Evolutionary conservation across 2,888 invertebrate genomes (phyloP).

Genomic region (Mythimna ferrago): DNA sequence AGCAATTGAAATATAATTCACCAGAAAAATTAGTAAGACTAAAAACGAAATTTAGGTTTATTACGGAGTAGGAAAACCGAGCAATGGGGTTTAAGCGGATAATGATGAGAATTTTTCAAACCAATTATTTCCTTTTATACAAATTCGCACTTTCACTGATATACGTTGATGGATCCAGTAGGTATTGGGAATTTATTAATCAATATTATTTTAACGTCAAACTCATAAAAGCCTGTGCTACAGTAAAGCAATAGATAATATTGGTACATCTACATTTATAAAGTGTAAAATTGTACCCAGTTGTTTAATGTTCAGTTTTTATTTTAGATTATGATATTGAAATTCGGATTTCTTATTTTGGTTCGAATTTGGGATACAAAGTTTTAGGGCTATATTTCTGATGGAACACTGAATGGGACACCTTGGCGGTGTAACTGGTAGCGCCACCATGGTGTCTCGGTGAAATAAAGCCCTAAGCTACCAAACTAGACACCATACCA

Average conservation of each 20-base stretch:
- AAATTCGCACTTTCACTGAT: constrained; percentile 22
- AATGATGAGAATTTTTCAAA: background rate
- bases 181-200: constrained; percentile 7
- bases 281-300: constrained; percentile 73
- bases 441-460: too few relatives aligned
- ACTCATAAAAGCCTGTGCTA: constrained; percentile 59
- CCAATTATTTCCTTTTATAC: constrained; percentile 11
- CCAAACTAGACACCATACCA: too few relatives aligned
- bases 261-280: constrained; percentile 54
- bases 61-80: background rate
- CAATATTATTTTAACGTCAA: constrained; percentile 23
- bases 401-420: too few relatives aligned
- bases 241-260: constrained; percentile 39
- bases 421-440: too few relatives aligned
- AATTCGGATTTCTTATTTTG: constrained; percentile 67
- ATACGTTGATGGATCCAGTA: constrained; percentile 4
- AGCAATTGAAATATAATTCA: too few relatives aligned
- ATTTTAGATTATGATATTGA: constrained; percentile 67
- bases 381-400: background rate
- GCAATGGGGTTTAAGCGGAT: background rate
- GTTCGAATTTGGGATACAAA: constrained; percentile 30
- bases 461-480: too few relatives aligned
- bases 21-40: too few relatives aligned
- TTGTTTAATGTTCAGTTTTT: constrained; percentile 56
- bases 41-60: background rate